Evolutionary conservation across 2,888 invertebrate species (phyloP).

Genomic region (Rhaphigaster nebulosa): DNA sequence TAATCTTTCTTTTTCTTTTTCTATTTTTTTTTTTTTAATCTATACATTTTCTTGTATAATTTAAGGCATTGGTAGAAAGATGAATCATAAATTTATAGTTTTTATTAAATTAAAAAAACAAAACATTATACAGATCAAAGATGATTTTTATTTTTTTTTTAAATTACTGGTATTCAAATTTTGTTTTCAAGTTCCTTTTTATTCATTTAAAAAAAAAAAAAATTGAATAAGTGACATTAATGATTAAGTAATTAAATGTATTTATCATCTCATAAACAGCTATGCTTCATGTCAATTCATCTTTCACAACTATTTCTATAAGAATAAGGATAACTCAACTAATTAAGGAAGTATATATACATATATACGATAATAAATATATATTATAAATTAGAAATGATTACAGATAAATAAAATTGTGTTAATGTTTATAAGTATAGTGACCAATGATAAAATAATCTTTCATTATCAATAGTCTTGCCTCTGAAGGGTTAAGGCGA

Average conservation of each 20-base stretch:
- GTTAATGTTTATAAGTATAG: constrained; percentile 49
- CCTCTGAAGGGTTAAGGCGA: constrained; percentile 51
- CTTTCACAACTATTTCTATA: constrained; percentile 44
- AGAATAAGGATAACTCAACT: constrained; percentile 37
- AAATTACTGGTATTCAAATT: constrained; percentile 33
- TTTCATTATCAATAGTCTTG: constrained; percentile 50
- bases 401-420: constrained; percentile 22
- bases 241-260: constrained; percentile 18
- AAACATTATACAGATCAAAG: background rate
- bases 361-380: constrained; percentile 21
- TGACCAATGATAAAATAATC: constrained; percentile 53
- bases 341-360: background rate
- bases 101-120: background rate
- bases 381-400: constrained; percentile 19
- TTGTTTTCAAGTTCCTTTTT: constrained; percentile 24
- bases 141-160: background rate
- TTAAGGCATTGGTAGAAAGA: background rate
- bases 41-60: constrained; percentile 12
- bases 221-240: constrained; percentile 22
- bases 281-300: constrained; percentile 48
- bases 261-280: constrained; percentile 42
- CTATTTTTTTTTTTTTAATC: background rate
- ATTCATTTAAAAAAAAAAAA: constrained; percentile 21
- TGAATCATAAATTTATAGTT: background rate
- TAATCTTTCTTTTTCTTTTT: constrained; percentile 38